phyloP scores from a whole-genome alignment of 2,113 vertebrate genomes.

The Corythornis cristatus region DNA sequence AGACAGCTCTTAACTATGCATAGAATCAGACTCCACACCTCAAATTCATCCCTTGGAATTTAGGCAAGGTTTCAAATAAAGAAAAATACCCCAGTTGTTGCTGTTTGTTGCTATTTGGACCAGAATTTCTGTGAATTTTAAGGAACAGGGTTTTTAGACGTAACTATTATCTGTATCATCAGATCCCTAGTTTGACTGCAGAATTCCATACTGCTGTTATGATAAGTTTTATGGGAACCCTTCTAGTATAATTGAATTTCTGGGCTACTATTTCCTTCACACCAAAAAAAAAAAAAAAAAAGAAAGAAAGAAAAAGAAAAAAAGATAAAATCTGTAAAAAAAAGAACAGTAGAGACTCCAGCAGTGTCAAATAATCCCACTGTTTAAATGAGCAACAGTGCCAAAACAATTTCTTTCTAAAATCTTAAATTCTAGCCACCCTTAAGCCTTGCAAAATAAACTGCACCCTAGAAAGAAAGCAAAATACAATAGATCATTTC shows the following conservation, averaged over 20 bases:
- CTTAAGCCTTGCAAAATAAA: neutral
- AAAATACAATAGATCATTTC: neutral
- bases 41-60: conserved; percentile 1
- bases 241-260: neutral
- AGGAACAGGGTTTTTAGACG: neutral
- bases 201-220: neutral
- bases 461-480: neutral
- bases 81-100: neutral
- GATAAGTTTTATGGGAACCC: neutral
- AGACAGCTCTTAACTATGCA: neutral
- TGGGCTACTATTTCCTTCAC: neutral
- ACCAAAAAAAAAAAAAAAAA: neutral
- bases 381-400: neutral
- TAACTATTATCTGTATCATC: neutral
- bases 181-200: neutral
- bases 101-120: neutral
- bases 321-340: neutral
- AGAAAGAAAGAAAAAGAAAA: neutral
- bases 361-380: neutral
- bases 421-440: neutral
- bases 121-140: neutral
- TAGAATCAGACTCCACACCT: neutral
- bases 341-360: neutral
- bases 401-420: neutral
- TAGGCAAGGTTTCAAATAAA: neutral